Base-by-base conservation (phyloP, 1,140 invertebrate species). In the Littorina saxatilis region DNA sequence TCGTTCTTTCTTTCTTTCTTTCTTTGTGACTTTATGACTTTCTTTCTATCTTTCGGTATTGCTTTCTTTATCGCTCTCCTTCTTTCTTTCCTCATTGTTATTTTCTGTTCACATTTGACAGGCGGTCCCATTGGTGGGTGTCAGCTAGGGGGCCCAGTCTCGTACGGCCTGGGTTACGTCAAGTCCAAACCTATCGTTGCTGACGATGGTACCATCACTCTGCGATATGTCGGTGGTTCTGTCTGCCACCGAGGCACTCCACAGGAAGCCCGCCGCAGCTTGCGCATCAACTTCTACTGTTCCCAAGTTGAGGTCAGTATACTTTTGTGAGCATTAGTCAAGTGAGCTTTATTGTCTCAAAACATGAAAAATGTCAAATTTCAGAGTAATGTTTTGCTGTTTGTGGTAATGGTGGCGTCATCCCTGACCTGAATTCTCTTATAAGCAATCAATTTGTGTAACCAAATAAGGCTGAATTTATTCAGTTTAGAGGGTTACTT, bases 81-180 rank as follows among this genome's bases (percentile, higher is more conserved):
- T n/a, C n/a, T n/a, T n/a, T n/a, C n/a, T n/a, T n/a, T n/a, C n/a
- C n/a, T n/a, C n/a, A n/a, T n/a, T n/a, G n/a, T n/a, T n/a, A n/a
- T n/a, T n/a, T n/a, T n/a, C n/a, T n/a, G n/a, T n/a, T n/a, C n/a
- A n/a, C n/a, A n/a, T n/a, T n/a, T n/a, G n/a, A n/a, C 66, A 89
- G 88, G 87, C 80, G 89, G 87, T 17, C 87, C 88, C 79, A 80
- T 90, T 4, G 89, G 90, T 27, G 90, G 87, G 0, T 91, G 90
- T 66, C 88, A 90, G 83, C 80, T 84, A 1, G 81, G 39, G 13
- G 76, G 83, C 37, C 79, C 82, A 2, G 13, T 68, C 1, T 35
- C 85, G 0, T 90, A 83, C 82, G 89, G 85, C 70, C 81, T 91
- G 80, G 90, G 90, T 11, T 91, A 89, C 66, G 85, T 91, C 32